These are phyloP conservation scores for Aurelia aurita complex sp. Pacific DNA, from an alignment of 30 jellyfish, hydroid and myxozoan genomes.

Conservation along the genomic window DNA sequence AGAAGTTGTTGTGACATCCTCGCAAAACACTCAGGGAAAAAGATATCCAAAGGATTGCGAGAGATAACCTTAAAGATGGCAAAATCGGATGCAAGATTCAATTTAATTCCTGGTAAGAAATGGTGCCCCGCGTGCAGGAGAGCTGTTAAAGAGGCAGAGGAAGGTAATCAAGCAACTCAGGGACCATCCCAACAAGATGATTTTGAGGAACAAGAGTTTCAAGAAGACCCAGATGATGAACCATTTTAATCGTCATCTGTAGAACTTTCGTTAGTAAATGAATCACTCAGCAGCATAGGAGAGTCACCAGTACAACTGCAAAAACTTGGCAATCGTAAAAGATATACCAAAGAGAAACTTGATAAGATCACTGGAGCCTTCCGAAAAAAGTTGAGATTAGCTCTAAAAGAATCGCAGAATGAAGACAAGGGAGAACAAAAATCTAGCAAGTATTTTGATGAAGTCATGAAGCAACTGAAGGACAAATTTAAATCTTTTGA, in stretches of 20 bases:
- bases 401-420: not conserved
- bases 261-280: not conserved
- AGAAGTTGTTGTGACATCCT: constrained; percentile 1
- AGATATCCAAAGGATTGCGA: not conserved
- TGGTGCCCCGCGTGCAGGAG: constrained; percentile 5
- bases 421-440: not conserved
- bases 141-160: too few relatives aligned
- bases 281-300: not conserved
- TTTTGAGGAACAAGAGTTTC: too few relatives aligned
- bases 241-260: not conserved
- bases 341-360: not conserved
- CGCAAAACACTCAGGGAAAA: not conserved
- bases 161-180: too few relatives aligned
- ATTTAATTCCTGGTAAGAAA: constrained; percentile 5
- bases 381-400: constrained; percentile 8
- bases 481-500: constrained; percentile 1
- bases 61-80: not conserved
- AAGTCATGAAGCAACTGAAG: not conserved
- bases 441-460: not conserved
- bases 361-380: not conserved
- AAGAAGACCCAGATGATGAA: too few relatives aligned
- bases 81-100: not conserved
- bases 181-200: too few relatives aligned
- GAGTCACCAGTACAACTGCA: not conserved
- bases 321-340: not conserved